Conservation (phyloP, 2,797 vertebrate genomes). For the Enteromius radiatus region DNA sequence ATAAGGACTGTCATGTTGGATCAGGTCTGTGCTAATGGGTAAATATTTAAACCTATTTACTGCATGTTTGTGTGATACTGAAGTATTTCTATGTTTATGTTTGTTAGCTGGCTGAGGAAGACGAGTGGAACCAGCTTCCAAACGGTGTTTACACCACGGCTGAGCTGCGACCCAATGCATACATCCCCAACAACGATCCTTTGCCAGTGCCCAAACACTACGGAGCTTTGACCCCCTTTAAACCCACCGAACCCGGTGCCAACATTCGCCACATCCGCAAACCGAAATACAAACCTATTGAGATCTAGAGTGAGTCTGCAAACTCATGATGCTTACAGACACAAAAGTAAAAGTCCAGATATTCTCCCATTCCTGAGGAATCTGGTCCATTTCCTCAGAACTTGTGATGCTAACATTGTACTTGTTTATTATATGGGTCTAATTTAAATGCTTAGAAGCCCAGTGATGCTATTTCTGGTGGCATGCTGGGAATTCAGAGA, state of each 20-base stretch:
- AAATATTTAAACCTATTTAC: slow-evolving; percentile 55
- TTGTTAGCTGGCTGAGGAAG: slow-evolving; percentile 74
- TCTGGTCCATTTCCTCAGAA: slow-evolving; percentile 22
- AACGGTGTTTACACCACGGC: slow-evolving; percentile 77
- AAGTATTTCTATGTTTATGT: slow-evolving; percentile 36
- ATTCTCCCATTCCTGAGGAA: slow-evolving; percentile 10
- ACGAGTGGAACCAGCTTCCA: slow-evolving; percentile 73
- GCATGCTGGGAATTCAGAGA: slow-evolving; percentile 38
- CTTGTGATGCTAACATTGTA: not conserved
- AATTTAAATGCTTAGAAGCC: slow-evolving; percentile 27
- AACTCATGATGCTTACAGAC: slow-evolving; percentile 9
- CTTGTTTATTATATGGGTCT: slow-evolving; percentile 13
- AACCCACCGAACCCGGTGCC: slow-evolving; percentile 77
- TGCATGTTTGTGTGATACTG: not conserved
- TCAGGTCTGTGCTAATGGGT: not conserved
- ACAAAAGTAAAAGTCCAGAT: slow-evolving; percentile 17
- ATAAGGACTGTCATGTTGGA: not conserved
- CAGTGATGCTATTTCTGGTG: slow-evolving; percentile 7
- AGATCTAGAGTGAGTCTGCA: slow-evolving; percentile 70
- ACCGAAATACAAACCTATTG: slow-evolving; percentile 78
- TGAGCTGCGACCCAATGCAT: slow-evolving; percentile 81
- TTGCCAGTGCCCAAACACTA: slow-evolving; percentile 86
- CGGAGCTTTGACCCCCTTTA: slow-evolving; percentile 84
- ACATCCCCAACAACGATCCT: slow-evolving; percentile 73
- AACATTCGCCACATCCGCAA: slow-evolving; percentile 86